Evolutionary conservation across 2,113 vertebrate species (phyloP).

Genomic region (Todiramphus chloris): DNA sequence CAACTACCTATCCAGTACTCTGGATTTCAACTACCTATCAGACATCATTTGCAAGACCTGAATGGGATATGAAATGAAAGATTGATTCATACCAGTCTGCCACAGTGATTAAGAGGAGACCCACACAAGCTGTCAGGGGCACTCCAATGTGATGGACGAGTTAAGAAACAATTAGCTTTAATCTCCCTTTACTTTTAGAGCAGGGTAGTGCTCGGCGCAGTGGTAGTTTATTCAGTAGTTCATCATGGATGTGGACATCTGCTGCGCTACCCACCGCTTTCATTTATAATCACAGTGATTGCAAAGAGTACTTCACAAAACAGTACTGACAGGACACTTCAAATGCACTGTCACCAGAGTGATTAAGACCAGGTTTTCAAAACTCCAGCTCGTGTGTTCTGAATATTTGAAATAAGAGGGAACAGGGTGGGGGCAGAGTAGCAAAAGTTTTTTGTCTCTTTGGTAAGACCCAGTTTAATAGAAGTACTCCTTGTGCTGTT

Average conservation of each 20-base stretch:
- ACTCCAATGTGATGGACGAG: background rate
- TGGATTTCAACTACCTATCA: background rate
- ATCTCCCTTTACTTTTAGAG: background rate
- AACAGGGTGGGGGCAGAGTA: rapidly evolving
- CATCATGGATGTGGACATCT: background rate
- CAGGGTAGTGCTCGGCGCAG: background rate
- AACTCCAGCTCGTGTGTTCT: background rate
- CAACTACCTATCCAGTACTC: background rate
- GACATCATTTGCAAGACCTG: rapidly evolving
- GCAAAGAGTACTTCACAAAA: constrained; percentile 1
- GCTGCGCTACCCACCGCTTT: constrained; percentile 6
- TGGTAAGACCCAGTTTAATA: background rate
- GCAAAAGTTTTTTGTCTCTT: background rate
- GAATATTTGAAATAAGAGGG: background rate
- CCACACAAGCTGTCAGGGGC: background rate
- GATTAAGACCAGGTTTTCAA: constrained; percentile 6
- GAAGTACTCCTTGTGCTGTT: background rate
- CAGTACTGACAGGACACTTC: constrained; percentile 8
- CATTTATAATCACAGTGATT: constrained; percentile 29
- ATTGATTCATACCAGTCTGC: background rate
- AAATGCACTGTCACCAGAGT: background rate
- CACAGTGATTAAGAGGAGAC: background rate
- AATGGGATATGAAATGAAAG: background rate
- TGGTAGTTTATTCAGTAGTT: background rate
- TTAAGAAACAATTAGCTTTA: constrained; percentile 19